phyloP scores from a whole-genome alignment of 2,888 invertebrate species.

The Glaucopsyche alexis region DNA sequence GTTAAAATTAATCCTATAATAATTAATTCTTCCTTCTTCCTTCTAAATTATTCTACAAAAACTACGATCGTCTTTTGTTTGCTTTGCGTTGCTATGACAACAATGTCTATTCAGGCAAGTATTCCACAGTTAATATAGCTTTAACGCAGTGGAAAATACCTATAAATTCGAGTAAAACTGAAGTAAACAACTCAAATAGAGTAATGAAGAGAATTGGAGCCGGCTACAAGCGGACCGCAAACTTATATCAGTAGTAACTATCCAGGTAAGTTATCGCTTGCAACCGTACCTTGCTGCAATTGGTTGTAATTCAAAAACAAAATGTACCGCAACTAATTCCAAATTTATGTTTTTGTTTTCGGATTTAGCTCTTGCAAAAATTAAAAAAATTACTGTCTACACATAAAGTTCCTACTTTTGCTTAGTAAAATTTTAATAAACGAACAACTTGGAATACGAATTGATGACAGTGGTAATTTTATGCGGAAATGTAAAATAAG shows the following conservation, averaged over 20 bases:
- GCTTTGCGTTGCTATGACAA: constrained; percentile 37
- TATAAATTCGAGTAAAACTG: constrained; percentile 10
- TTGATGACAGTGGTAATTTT: neutral
- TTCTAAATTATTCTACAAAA: neutral
- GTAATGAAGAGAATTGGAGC: constrained; percentile 6
- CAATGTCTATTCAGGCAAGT: constrained; percentile 21
- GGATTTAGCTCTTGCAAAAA: neutral
- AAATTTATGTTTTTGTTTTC: neutral
- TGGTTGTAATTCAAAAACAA: neutral
- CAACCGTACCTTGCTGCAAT: neutral
- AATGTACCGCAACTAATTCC: neutral
- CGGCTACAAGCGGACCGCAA: neutral
- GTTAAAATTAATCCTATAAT: too few relatives aligned
- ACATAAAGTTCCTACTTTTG: neutral
- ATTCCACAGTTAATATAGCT: constrained; percentile 31
- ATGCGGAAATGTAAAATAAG: constrained; percentile 1
- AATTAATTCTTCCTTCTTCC: too few relatives aligned
- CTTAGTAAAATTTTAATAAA: neutral
- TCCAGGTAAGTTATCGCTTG: neutral
- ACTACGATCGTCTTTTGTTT: neutral
- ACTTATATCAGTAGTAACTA: constrained; percentile 4
- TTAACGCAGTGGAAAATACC: constrained; percentile 8
- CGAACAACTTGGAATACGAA: neutral
- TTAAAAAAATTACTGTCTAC: neutral
- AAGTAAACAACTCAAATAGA: neutral